These are phyloP conservation scores for Calcarius lapponicus DNA, from an alignment of 2,797 vertebrate genomes.

Conservation along the genomic window DNA sequence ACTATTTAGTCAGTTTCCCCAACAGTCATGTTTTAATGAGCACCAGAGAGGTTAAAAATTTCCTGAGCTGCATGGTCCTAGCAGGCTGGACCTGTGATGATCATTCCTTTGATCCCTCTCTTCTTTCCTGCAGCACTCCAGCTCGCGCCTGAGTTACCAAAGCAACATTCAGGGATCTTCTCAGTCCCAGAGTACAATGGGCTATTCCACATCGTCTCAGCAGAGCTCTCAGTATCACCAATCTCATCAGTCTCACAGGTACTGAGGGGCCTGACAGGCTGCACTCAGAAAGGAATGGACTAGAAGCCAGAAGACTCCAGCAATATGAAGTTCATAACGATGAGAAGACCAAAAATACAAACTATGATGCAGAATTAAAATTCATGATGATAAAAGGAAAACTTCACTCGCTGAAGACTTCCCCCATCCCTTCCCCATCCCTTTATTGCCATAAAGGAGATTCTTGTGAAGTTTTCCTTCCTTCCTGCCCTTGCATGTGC, in stretches of 20 bases:
- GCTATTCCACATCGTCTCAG: constrained; percentile 93
- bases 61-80: background rate
- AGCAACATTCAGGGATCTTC: constrained; percentile 94
- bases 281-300: constrained; percentile 46
- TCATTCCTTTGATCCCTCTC: background rate
- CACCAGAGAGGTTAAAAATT: background rate
- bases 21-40: background rate
- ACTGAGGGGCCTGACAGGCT: constrained; percentile 79
- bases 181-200: constrained; percentile 93
- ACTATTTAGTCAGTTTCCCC: background rate
- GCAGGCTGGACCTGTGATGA: background rate
- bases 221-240: constrained; percentile 96
- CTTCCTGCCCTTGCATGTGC: constrained; percentile 73
- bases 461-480: constrained; percentile 71
- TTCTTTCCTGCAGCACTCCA: constrained; percentile 83
- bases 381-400: constrained; percentile 56
- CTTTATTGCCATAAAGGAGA: constrained; percentile 71
- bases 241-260: constrained; percentile 92
- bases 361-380: constrained; percentile 57
- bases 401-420: constrained; percentile 58
- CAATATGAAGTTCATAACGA: constrained; percentile 77
- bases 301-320: constrained; percentile 74
- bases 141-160: constrained; percentile 96
- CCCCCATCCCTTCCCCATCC: background rate
- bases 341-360: constrained; percentile 77